Evolutionary conservation across 2,797 vertebrate genomes (phyloP).

Genomic region (Atherinosoma microstoma): DNA sequence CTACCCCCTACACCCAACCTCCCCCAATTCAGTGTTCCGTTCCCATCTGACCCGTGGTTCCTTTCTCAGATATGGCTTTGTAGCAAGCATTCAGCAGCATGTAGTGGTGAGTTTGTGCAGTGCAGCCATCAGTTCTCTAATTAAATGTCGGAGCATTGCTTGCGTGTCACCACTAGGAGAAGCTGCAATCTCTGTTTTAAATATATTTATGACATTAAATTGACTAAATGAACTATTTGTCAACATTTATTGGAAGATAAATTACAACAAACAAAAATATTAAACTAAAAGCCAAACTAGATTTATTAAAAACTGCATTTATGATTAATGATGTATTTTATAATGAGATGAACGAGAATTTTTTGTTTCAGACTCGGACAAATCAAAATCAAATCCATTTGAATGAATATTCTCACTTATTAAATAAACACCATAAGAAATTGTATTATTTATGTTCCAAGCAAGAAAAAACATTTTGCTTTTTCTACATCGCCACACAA

Average conservation of each 20-base stretch:
- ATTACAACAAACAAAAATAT: neutral
- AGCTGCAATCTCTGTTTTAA: neutral
- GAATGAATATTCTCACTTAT: neutral
- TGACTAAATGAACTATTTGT: neutral
- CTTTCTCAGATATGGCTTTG: constrained; percentile 30
- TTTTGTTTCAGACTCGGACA: too few relatives aligned
- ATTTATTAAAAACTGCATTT: neutral
- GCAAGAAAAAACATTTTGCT: neutral
- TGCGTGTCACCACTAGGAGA: constrained; percentile 5
- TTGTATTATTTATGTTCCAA: neutral
- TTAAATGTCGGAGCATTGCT: neutral
- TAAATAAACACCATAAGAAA: too few relatives aligned
- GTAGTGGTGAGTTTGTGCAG: neutral
- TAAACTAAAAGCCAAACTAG: too few relatives aligned
- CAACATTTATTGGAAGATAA: too few relatives aligned
- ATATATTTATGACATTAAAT: neutral
- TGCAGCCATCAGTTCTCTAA: neutral
- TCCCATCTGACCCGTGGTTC: constrained; percentile 39
- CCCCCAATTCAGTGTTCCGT: constrained; percentile 3
- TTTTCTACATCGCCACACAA: neutral
- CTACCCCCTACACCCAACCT: constrained; percentile 3
- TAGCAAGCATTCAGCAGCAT: constrained; percentile 7
- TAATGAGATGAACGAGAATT: neutral
- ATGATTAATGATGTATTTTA: neutral
- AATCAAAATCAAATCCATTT: neutral